These are phyloP conservation scores for Cataglyphis rosenhaueri DNA, from an alignment of 2,888 invertebrate genomes.

Conservation along the genomic window DNA sequence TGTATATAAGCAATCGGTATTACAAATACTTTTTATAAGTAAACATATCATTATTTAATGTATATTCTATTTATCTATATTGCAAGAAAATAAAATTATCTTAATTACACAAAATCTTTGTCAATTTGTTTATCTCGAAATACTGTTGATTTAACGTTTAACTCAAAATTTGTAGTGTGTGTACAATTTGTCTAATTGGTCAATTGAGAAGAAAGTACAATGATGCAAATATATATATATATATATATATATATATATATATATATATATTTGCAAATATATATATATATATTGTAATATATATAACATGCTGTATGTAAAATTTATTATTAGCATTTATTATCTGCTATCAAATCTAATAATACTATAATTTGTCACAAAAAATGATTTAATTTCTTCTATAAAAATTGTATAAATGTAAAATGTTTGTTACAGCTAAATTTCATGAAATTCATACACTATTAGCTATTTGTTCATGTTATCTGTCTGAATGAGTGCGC, in stretches of 20 bases:
- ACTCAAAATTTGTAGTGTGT: slow-evolving; percentile 8
- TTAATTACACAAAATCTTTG: not conserved
- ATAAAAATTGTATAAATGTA: not conserved
- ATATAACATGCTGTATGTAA: not conserved
- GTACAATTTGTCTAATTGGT: slow-evolving; percentile 12
- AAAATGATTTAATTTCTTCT: not conserved
- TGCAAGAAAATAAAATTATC: not conserved
- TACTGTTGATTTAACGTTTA: slow-evolving; percentile 3
- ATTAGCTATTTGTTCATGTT: not conserved
- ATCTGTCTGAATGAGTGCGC: not conserved
- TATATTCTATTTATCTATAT: not conserved
- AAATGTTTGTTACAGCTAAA: not conserved
- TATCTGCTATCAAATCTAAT: slow-evolving; percentile 4
- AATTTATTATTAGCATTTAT: not conserved
- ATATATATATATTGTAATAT: not conserved
- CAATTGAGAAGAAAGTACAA: not conserved
- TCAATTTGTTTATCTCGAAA: not conserved
- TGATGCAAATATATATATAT: not conserved
- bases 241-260: not conserved
- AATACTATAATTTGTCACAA: not conserved
- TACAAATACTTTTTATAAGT: slow-evolving; percentile 2
- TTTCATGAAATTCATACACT: not conserved
- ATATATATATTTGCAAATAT: too few relatives aligned
- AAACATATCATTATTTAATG: slow-evolving; percentile 1
- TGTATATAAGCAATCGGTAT: not conserved